phyloP scores from a whole-genome alignment of 2,113 vertebrate species.

The Megatriorchis doriae region DNA sequence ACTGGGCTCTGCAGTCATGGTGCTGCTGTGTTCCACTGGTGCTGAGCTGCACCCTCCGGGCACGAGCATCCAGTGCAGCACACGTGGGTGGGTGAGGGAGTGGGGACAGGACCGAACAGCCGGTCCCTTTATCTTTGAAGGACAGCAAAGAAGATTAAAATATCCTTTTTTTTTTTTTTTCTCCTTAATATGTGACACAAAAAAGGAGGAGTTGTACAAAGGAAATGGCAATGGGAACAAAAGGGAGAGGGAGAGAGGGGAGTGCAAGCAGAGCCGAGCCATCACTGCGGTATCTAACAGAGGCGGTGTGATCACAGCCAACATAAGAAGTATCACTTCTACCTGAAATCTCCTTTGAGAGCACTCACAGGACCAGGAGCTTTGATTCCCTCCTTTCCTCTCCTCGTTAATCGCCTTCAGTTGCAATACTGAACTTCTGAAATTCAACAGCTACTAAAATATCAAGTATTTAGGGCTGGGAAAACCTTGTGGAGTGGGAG shows the following conservation, averaged over 20 bases:
- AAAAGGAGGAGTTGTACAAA: not conserved
- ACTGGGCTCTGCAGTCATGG: fast-evolving
- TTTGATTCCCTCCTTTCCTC: conserved; percentile 17
- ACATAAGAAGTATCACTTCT: not conserved
- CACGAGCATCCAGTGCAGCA: fast-evolving
- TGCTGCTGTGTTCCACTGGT: not conserved
- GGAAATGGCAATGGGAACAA: not conserved
- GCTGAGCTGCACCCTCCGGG: not conserved
- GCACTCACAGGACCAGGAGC: not conserved
- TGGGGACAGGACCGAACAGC: not conserved
- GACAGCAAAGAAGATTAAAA: not conserved
- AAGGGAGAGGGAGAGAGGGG: not conserved
- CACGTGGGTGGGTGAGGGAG: not conserved
- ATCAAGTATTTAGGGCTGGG: not conserved
- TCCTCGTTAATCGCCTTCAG: conserved; percentile 31
- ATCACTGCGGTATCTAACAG: not conserved
- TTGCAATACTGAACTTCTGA: conserved; percentile 37
- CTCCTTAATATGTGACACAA: not conserved
- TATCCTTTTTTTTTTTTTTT: not conserved
- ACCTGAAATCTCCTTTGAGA: not conserved
- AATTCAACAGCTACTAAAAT: conserved; percentile 51
- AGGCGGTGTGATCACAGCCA: not conserved
- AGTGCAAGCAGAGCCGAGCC: not conserved
- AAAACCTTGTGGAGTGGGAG: not conserved
- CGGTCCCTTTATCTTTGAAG: not conserved